These are phyloP conservation scores for Exephanes ischioxanthus DNA, from an alignment of 2,888 invertebrate genomes.

Conservation along the genomic window DNA sequence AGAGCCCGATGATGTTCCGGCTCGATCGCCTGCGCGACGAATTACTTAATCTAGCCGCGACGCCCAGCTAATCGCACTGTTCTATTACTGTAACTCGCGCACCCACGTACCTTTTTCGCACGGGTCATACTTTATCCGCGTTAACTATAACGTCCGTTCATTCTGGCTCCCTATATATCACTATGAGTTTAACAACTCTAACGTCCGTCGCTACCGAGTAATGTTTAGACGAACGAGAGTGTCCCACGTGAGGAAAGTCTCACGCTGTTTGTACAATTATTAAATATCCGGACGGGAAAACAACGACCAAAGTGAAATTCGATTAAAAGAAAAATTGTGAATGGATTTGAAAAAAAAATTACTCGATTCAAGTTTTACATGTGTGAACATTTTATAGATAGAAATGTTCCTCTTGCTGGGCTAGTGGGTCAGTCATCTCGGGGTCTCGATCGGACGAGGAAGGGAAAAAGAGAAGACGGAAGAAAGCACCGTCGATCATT, in stretches of 20 bases:
- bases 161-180: slow-evolving; percentile 41
- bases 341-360: background rate
- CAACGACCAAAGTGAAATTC: background rate
- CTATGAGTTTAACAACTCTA: slow-evolving; percentile 41
- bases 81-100: slow-evolving; percentile 52
- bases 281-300: background rate
- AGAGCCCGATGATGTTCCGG: slow-evolving; percentile 23
- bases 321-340: background rate
- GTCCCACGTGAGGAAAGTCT: background rate
- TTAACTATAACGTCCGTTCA: slow-evolving; percentile 66
- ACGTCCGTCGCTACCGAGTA: slow-evolving; percentile 44
- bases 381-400: background rate
- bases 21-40: slow-evolving; percentile 42
- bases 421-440: slow-evolving; percentile 51
- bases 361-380: background rate
- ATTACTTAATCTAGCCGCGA: slow-evolving; percentile 45
- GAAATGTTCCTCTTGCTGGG: background rate
- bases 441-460: slow-evolving; percentile 40
- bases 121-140: slow-evolving; percentile 36
- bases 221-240: slow-evolving; percentile 10
- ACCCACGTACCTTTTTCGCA: slow-evolving; percentile 59
- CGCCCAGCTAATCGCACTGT: slow-evolving; percentile 52
- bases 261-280: background rate
- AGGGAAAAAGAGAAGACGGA: slow-evolving; percentile 49
- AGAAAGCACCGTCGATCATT: slow-evolving; percentile 41